phyloP scores from a whole-genome alignment of 2,888 invertebrate genomes.

The Andrena dorsata region DNA sequence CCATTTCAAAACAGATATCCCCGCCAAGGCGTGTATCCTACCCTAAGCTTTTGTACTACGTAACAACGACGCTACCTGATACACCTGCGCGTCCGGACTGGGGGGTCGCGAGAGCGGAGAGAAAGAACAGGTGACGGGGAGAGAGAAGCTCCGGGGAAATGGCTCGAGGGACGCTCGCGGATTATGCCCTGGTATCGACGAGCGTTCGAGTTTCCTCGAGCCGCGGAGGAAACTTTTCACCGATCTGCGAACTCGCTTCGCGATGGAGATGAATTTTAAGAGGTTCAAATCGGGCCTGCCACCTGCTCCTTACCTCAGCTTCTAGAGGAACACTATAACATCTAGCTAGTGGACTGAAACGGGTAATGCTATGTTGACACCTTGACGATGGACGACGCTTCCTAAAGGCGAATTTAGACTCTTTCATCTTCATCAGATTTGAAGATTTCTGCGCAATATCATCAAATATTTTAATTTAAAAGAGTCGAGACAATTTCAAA shows the following conservation, averaged over 20 bases:
- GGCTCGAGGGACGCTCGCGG: neutral
- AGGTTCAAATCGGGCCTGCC: neutral
- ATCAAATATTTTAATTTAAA: too few species aligned
- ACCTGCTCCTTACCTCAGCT: neutral
- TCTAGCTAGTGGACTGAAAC: neutral
- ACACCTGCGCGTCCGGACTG: neutral
- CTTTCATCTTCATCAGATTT: too few species aligned
- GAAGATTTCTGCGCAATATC: too few species aligned
- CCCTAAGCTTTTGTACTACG: conserved; percentile 34
- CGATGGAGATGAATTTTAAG: neutral
- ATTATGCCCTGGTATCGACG: conserved; percentile 39
- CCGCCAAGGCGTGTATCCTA: conserved; percentile 25
- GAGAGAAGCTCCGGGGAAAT: neutral
- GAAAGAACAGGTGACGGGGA: neutral
- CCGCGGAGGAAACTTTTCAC: neutral
- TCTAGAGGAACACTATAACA: neutral
- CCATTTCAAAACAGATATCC: conserved; percentile 68
- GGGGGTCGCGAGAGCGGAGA: neutral
- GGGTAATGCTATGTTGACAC: neutral
- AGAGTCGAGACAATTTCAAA: too few species aligned
- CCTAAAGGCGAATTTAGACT: too few species aligned
- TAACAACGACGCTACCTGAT: conserved; percentile 37
- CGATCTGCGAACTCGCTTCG: neutral
- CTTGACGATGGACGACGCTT: neutral
- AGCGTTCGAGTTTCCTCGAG: conserved; percentile 3